These are phyloP conservation scores for Salticus scenicus DNA, from an alignment of 2,888 invertebrate genomes.

Conservation along the genomic window DNA sequence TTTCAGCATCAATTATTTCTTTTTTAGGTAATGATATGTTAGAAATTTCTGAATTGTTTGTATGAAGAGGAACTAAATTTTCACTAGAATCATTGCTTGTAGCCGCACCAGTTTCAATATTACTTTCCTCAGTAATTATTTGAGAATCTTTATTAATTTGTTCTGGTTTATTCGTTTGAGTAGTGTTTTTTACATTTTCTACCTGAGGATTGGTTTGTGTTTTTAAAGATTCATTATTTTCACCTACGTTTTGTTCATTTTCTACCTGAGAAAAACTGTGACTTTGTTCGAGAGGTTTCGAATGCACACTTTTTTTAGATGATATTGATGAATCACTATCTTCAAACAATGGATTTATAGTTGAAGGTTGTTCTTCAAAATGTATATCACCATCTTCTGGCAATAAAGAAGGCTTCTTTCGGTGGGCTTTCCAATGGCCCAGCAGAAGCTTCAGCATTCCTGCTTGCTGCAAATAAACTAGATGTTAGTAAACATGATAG, in stretches of 20 bases:
- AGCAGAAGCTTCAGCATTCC: conserved; percentile 61
- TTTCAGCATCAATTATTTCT: neutral
- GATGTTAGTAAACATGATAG: too few relatives aligned
- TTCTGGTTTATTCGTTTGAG: neutral
- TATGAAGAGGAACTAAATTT: neutral
- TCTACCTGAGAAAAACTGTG: neutral
- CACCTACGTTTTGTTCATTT: neutral
- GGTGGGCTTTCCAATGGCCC: conserved; percentile 57
- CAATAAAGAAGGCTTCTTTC: conserved; percentile 41
- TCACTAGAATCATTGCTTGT: neutral
- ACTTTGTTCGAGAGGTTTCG: neutral
- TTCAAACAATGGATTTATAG: conserved; percentile 46
- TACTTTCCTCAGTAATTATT: neutral
- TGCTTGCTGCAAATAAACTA: conserved; percentile 28
- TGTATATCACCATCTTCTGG: conserved; percentile 41
- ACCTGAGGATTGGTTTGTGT: too few relatives aligned
- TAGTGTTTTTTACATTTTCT: neutral
- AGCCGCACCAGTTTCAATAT: neutral
- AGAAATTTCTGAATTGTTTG: neutral
- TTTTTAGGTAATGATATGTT: neutral
- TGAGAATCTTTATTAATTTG: neutral
- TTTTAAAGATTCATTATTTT: too few relatives aligned
- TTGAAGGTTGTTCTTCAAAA: conserved; percentile 40
- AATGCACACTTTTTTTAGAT: neutral
- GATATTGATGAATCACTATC: conserved; percentile 42